Percentiles rank a stretch among this genome's conserved stretches.
These are phyloP conservation scores for Trachelus stipa DNA, from an alignment of 2,888 invertebrate species.

Conservation along the genomic window DNA sequence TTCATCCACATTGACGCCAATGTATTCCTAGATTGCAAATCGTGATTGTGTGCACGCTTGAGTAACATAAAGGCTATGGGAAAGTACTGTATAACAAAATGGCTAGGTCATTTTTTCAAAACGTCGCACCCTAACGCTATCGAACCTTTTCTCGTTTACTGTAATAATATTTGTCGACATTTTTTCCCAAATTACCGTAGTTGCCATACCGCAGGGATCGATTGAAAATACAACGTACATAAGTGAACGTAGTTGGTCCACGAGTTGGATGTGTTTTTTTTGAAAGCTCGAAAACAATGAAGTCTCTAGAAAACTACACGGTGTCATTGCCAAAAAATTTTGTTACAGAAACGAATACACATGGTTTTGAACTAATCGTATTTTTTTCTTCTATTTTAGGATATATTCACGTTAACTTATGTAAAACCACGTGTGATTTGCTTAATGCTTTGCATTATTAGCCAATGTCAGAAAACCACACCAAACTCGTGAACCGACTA, in stretches of 20 bases:
- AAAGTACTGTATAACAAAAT: background rate
- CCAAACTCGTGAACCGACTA: too few relatives aligned
- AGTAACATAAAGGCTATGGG: constrained; percentile 20
- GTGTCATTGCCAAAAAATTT: too few relatives aligned
- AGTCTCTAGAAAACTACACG: too few relatives aligned
- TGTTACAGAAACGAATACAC: too few relatives aligned
- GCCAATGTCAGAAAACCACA: too few relatives aligned
- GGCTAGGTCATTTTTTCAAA: background rate
- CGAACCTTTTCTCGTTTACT: background rate
- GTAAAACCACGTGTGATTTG: too few relatives aligned
- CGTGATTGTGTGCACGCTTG: constrained; percentile 36
- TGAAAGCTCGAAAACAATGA: too few relatives aligned
- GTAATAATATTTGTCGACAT: background rate
- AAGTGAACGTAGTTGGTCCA: background rate
- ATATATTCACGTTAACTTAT: too few relatives aligned
- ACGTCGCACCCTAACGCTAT: background rate
- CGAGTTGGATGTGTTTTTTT: too few relatives aligned
- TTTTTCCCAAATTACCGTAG: background rate
- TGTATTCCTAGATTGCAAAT: constrained; percentile 17
- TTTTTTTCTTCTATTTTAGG: too few relatives aligned
- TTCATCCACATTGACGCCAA: background rate
- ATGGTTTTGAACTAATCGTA: too few relatives aligned
- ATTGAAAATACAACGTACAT: background rate
- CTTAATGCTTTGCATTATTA: too few relatives aligned
- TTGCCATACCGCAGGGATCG: background rate